A percentile compares a stretch with the other conserved stretches of the same genome.
phyloP scores from a whole-genome alignment of 2,888 invertebrate species.

The Meloe dianella region DNA sequence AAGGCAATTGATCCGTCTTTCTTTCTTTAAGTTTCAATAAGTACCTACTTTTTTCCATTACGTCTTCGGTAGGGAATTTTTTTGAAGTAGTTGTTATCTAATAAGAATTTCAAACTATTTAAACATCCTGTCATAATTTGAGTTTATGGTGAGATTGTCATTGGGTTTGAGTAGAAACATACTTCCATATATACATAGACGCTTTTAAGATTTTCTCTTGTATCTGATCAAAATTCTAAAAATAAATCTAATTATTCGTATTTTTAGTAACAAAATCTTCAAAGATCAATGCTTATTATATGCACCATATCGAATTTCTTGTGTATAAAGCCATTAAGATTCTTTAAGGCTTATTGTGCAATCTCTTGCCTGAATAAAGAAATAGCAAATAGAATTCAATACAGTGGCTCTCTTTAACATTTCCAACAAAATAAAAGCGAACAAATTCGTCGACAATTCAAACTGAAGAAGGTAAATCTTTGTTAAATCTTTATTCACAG shows the following conservation, averaged over 20 bases:
- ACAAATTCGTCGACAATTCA: constrained; percentile 4
- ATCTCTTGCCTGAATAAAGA: neutral
- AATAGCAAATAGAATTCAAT: constrained; percentile 5
- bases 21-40: neutral
- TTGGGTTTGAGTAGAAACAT: neutral
- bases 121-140: constrained; percentile 40
- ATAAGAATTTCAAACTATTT: constrained; percentile 31
- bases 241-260: neutral
- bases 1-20: neutral
- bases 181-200: neutral
- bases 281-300: neutral
- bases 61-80: neutral
- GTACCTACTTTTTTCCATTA: neutral
- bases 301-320: neutral
- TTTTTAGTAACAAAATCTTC: neutral
- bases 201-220: neutral
- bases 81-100: constrained; percentile 4
- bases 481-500: constrained; percentile 7
- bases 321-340: neutral
- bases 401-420: neutral
- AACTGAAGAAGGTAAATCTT: constrained; percentile 1
- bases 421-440: constrained; percentile 4
- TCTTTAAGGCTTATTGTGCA: neutral
- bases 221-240: neutral
- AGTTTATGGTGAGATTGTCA: constrained; percentile 35